Evolutionary conservation across 2,888 invertebrate species (phyloP).

Genomic region (Lithosia quadra): DNA sequence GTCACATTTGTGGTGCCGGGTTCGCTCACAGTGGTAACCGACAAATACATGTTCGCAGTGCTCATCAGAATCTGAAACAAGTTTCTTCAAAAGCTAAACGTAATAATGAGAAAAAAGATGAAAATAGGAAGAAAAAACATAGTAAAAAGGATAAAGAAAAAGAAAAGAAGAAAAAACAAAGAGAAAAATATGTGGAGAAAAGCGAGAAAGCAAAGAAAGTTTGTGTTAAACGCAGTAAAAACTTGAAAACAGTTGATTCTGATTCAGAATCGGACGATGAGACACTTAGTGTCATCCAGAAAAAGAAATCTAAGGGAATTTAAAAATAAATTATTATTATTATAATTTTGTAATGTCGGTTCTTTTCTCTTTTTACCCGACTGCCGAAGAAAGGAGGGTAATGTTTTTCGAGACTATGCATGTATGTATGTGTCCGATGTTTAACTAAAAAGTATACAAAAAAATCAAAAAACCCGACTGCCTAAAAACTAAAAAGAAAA

Average conservation of each 20-base stretch:
- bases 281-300: constrained; percentile 2
- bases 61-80: constrained; percentile 31
- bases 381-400: no score
- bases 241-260: background rate
- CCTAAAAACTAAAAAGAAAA: no score
- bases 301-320: background rate
- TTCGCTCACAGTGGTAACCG: constrained; percentile 37
- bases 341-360: background rate
- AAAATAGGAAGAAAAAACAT: background rate
- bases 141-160: no score
- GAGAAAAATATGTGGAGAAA: background rate
- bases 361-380: background rate
- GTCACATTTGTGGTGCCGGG: constrained; percentile 33
- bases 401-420: no score
- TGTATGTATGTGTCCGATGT: no score
- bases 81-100: background rate
- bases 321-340: background rate
- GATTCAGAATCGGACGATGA: constrained; percentile 2
- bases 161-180: no score
- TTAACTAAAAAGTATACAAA: no score
- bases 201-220: background rate
- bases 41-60: constrained; percentile 26
- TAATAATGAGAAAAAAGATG: background rate
- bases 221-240: background rate
- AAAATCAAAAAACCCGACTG: no score